Percentiles rank a stretch among this genome's conserved stretches.
These are phyloP conservation scores for Dynastes grantii DNA, from an alignment of 2,888 invertebrate genomes.

Conservation along the genomic window DNA sequence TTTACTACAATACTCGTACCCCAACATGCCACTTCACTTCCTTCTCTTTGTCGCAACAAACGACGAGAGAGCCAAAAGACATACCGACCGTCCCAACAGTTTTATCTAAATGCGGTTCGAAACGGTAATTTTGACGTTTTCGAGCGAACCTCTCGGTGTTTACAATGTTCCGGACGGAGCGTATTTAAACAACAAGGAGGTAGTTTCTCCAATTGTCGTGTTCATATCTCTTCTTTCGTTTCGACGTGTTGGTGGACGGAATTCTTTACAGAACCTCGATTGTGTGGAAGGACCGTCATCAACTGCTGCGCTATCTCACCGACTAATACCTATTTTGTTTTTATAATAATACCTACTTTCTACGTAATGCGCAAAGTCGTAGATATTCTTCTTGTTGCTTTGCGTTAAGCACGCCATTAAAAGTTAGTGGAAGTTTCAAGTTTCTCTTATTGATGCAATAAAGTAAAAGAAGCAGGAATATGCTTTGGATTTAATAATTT, in stretches of 20 bases:
- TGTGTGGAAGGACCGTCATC: background rate
- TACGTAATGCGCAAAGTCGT: background rate
- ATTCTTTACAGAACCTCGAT: background rate
- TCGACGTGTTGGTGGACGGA: background rate
- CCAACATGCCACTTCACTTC: background rate
- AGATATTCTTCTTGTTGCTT: too few relatives aligned
- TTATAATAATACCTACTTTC: background rate
- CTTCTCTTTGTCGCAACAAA: background rate
- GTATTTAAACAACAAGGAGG: conserved; percentile 14
- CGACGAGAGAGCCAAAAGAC: background rate
- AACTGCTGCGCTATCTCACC: background rate
- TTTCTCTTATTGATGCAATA: too few relatives aligned
- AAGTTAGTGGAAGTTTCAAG: too few relatives aligned
- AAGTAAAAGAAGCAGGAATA: too few relatives aligned
- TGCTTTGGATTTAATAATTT: too few relatives aligned
- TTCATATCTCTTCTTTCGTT: conserved; percentile 35
- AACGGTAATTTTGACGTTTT: conserved; percentile 22
- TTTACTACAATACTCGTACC: background rate
- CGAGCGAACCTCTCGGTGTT: conserved; percentile 17
- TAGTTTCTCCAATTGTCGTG: conserved; percentile 19
- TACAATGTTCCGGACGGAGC: background rate
- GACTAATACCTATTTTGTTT: background rate
- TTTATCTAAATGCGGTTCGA: conserved; percentile 33
- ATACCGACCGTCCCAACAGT: conserved; percentile 18
- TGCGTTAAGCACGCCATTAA: too few relatives aligned